Conservation (phyloP, 1,140 invertebrate species). For the Musca vetustissima region DNA sequence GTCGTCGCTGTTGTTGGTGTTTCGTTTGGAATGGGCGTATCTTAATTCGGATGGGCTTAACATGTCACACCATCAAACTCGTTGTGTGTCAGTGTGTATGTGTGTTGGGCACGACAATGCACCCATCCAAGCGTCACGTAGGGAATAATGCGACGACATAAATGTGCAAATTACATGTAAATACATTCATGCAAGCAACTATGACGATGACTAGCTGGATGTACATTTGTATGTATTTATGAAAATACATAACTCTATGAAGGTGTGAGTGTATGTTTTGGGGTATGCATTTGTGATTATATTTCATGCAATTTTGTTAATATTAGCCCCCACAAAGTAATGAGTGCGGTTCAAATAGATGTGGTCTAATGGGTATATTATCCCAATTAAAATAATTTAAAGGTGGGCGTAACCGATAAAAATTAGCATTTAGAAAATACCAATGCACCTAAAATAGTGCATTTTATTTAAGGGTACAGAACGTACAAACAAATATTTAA, state of each 20-base stretch:
- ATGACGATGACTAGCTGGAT: too few species aligned
- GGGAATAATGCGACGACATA: slow-evolving; percentile 17
- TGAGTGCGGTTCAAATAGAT: too few species aligned
- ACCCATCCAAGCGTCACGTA: background rate
- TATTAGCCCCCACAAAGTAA: too few species aligned
- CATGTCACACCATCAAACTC: slow-evolving; percentile 13
- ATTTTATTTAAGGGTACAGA: too few species aligned
- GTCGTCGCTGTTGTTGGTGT: too few species aligned
- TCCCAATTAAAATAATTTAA: too few species aligned
- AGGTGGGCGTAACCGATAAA: too few species aligned
- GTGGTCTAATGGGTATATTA: too few species aligned
- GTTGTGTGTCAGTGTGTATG: too few species aligned
- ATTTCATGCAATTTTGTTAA: background rate
- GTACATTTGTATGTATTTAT: background rate
- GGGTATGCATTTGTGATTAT: background rate
- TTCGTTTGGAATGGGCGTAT: background rate
- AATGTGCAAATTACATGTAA: slow-evolving; percentile 17
- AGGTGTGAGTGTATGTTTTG: background rate
- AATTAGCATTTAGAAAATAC: too few species aligned
- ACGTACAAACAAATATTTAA: too few species aligned
- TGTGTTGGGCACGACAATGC: background rate
- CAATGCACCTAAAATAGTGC: too few species aligned
- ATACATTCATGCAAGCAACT: background rate
- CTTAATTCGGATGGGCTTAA: slow-evolving; percentile 13
- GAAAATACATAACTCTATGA: background rate